These are phyloP conservation scores for Neotoxoptera formosana DNA, from an alignment of 1,140 invertebrate genomes.

Conservation along the genomic window DNA sequence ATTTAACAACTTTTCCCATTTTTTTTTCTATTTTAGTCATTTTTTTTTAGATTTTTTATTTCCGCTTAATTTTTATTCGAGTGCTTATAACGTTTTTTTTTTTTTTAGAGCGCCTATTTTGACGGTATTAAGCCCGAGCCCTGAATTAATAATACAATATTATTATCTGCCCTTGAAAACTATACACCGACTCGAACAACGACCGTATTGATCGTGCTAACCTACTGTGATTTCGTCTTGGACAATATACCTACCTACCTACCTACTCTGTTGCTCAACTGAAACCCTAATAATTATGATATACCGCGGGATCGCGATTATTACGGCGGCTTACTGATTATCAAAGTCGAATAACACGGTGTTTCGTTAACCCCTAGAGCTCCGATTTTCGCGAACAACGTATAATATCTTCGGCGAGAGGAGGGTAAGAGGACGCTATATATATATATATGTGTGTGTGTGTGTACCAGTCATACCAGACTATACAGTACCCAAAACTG, in stretches of 20 bases:
- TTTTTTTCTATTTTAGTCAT: no score
- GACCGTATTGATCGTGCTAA: not conserved
- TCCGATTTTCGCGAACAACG: not conserved
- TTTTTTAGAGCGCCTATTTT: no score
- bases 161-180: not conserved
- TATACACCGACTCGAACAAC: not conserved
- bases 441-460: not conserved
- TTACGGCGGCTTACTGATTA: not conserved
- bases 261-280: not conserved
- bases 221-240: not conserved
- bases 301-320: not conserved
- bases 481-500: not conserved
- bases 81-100: no score
- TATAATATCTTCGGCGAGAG: not conserved
- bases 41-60: no score
- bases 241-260: not conserved
- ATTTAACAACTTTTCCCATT: no score
- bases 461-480: not conserved
- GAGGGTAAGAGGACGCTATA: not conserved
- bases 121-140: no score
- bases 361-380: not conserved
- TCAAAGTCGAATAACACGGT: not conserved
- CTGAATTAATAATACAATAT: no score
- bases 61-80: no score
- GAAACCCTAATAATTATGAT: not conserved